These are phyloP conservation scores for Lagenorhynchus albirostris DNA, from an alignment of 2,113 vertebrate genomes.

Conservation along the genomic window DNA sequence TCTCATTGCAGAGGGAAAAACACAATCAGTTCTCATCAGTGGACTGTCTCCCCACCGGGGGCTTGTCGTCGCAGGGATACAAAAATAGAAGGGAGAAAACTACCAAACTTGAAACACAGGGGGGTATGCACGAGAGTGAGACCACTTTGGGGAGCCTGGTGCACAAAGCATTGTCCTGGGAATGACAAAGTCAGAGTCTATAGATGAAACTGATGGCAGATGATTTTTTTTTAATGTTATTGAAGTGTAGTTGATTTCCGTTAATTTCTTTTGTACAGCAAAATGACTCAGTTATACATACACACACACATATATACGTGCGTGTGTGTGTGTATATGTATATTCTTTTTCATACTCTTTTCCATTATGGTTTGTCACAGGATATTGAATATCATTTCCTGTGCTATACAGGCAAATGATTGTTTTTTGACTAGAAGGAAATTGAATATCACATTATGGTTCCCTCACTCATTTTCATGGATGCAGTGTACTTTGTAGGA, in stretches of 20 bases:
- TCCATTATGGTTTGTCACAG: no score
- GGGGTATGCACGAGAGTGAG: accelerated
- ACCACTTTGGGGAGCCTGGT: background rate
- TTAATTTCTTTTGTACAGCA: background rate
- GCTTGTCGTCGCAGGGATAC: accelerated
- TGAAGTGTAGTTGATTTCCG: background rate
- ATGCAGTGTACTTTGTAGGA: accelerated
- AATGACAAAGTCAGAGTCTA: background rate
- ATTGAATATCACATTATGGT: accelerated
- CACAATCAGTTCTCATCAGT: accelerated
- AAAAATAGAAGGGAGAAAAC: background rate
- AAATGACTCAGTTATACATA: background rate
- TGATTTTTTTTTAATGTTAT: background rate
- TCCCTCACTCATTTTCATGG: no score
- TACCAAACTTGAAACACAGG: accelerated
- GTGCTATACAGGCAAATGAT: background rate
- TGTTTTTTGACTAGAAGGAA: background rate
- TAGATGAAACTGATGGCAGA: background rate
- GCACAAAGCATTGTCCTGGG: background rate
- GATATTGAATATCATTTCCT: no score
- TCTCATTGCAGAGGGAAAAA: background rate
- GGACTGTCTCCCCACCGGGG: no score
- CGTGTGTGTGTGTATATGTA: accelerated
- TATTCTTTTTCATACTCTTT: no score
- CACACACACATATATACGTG: accelerated